Percentiles rank a stretch among this genome's conserved stretches.
phyloP scores from a whole-genome alignment of 2,888 invertebrate genomes.

The Ophioninae sp. region DNA sequence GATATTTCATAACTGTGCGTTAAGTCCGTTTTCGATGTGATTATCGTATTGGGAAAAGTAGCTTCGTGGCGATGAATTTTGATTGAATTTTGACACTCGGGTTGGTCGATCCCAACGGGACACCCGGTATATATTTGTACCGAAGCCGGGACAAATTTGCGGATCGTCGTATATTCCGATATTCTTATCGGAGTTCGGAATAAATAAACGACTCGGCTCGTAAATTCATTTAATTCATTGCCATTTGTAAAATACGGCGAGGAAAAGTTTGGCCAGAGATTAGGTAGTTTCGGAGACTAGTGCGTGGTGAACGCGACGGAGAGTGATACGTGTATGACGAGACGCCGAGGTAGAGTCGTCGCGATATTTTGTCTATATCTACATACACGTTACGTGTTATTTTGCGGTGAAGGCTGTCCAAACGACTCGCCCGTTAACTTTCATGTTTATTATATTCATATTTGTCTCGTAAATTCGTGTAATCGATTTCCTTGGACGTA shows the following conservation, averaged over 20 bases:
- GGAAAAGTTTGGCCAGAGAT: conserved; percentile 29
- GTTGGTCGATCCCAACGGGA: background rate
- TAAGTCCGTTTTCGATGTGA: no score
- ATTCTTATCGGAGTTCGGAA: conserved; percentile 44
- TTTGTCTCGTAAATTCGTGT: conserved; percentile 66
- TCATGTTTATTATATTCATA: conserved; percentile 66
- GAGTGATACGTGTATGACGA: conserved; percentile 1
- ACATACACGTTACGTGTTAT: background rate
- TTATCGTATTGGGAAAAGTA: no score
- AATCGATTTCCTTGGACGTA: conserved; percentile 57
- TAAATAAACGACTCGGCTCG: conserved; percentile 57
- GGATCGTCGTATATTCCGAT: background rate
- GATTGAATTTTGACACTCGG: no score
- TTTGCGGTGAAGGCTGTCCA: background rate
- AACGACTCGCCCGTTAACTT: conserved; percentile 55
- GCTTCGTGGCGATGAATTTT: no score
- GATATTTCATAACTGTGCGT: no score
- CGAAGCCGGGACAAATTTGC: conserved; percentile 26
- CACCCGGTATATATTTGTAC: conserved; percentile 10
- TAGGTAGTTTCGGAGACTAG: background rate
- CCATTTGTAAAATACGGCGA: conserved; percentile 58
- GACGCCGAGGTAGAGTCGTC: background rate
- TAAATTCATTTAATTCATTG: conserved; percentile 64
- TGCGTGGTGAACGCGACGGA: background rate
- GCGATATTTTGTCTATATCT: background rate